Evolutionary conservation across 2,113 vertebrate species (phyloP), one percentile per base, ranked within the genome.

Genomic region (Paradisaea rubra): DNA sequence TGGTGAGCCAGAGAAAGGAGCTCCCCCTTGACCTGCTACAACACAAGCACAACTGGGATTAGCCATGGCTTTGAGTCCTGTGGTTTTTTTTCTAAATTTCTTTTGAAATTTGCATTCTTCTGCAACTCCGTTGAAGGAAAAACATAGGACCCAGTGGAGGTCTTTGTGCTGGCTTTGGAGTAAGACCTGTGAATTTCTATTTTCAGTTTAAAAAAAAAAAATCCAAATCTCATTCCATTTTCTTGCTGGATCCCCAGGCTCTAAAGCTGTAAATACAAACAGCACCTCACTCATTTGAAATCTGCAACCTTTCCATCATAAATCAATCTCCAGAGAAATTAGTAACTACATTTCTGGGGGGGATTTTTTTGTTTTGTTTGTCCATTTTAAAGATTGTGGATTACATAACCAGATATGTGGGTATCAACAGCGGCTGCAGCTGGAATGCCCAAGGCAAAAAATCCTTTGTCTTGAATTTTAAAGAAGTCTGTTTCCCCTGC

Each of bases 361-460:
- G 2, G 3, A 12, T 10, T 54, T 44, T 53, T 78, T 57, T 61
- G 13, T 16, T 80, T 81, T 80, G 8, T 73, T 84, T 81, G 22
- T 69, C 68, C 25, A 11, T 73, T 71, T 91, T 49, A 65, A 81
- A 74, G 30, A 73, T 11, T 57, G 13, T 68, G 56, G 49, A 83
- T 94, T 88, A 86, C 16, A 66, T 70, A 85, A 70, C 10, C 22
- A 84, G 70, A 68, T 30, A 39, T 5, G 33, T 64, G 20, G 19
- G 21, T 89, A 47, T 39, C 16, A 27, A 96, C 78, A 95, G 84
- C 83, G 94, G 89, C 88, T 95, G 88, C 91, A 96, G 89, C 76
- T 97, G 94, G 82, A 93, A 74, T 7, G 91, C 97, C 91, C 44
- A 88, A 82, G 94, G 97, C 92, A 89, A 88, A 97, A 97, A 97